These are phyloP conservation scores for Rhysida immarginata DNA, from an alignment of 1,140 invertebrate species.

Conservation along the genomic window DNA sequence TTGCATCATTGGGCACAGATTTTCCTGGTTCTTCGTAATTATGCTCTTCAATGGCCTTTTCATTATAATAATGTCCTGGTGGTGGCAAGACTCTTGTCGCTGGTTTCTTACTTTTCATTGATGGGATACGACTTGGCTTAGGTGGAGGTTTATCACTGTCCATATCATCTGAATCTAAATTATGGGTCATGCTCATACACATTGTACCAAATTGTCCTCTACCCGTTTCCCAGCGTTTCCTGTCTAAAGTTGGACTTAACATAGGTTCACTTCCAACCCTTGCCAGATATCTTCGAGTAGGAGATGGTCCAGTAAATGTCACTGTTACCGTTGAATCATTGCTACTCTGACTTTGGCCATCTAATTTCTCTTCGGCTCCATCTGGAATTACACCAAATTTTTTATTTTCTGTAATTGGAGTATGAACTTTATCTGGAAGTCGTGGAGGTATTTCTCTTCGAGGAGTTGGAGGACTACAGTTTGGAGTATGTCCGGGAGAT, in stretches of 20 bases:
- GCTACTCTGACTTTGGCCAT: slow-evolving; percentile 1
- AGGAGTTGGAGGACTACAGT: slow-evolving; percentile 6
- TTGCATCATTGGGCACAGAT: slow-evolving; percentile 8
- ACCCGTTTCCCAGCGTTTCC: slow-evolving; percentile 17
- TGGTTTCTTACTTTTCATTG: slow-evolving; percentile 20
- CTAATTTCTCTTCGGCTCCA: slow-evolving; percentile 1
- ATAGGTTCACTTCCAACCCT: slow-evolving; percentile 41
- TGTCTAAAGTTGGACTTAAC: slow-evolving; percentile 33
- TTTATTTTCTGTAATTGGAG: neutral
- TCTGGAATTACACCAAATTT: neutral
- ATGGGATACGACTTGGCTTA: slow-evolving; percentile 50
- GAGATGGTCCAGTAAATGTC: neutral
- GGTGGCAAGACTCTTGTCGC: slow-evolving; percentile 18
- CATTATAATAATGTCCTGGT: neutral
- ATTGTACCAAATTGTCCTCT: neutral
- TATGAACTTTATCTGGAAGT: neutral
- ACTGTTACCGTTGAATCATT: neutral
- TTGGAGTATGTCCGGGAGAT: neutral
- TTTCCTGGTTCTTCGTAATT: slow-evolving; percentile 12
- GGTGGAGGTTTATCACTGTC: slow-evolving; percentile 38
- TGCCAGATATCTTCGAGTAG: slow-evolving; percentile 19
- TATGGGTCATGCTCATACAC: slow-evolving; percentile 6
- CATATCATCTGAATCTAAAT: slow-evolving; percentile 6
- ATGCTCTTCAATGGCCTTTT: neutral
- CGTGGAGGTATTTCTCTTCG: slow-evolving; percentile 1